Evolutionary conservation across 2,888 invertebrate genomes (phyloP).

Genomic region (Aproaerema taeniolella): DNA sequence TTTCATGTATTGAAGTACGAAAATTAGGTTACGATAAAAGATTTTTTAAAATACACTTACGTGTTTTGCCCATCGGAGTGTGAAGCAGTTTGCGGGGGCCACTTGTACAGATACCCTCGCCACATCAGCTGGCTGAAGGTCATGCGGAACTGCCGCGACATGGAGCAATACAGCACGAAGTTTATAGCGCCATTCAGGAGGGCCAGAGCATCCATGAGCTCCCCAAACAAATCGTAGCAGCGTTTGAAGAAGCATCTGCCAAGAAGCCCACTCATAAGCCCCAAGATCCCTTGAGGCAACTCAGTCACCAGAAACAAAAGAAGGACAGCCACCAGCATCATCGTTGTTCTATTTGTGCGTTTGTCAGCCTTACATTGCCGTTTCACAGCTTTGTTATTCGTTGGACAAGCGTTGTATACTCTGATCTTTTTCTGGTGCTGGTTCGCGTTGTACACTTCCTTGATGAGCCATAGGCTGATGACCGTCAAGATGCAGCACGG

Average conservation of each 20-base stretch:
- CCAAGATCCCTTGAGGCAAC: slow-evolving; percentile 87
- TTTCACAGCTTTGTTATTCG: slow-evolving; percentile 52
- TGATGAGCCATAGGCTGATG: slow-evolving; percentile 83
- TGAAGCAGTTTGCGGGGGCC: slow-evolving; percentile 69
- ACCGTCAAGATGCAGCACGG: slow-evolving; percentile 88
- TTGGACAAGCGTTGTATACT: slow-evolving; percentile 60
- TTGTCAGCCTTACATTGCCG: slow-evolving; percentile 62
- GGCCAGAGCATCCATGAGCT: slow-evolving; percentile 93
- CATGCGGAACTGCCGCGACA: slow-evolving; percentile 94
- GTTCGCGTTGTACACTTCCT: slow-evolving; percentile 83
- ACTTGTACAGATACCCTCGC: slow-evolving; percentile 61
- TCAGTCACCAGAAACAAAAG: slow-evolving; percentile 92
- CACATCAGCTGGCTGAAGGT: slow-evolving; percentile 67
- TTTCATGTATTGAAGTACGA: too few relatives aligned
- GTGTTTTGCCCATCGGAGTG: slow-evolving; percentile 81
- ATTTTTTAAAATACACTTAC: too few relatives aligned
- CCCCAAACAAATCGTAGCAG: slow-evolving; percentile 90
- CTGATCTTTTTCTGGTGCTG: slow-evolving; percentile 81
- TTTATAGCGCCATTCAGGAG: slow-evolving; percentile 95
- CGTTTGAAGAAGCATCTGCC: slow-evolving; percentile 84
- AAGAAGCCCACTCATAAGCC: slow-evolving; percentile 56
- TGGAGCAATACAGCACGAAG: slow-evolving; percentile 95
- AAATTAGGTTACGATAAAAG: too few relatives aligned
- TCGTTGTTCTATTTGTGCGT: slow-evolving; percentile 87
- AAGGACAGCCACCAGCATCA: slow-evolving; percentile 92